Evolutionary conservation across 2,888 invertebrate genomes (phyloP).

Genomic region (Polyommatus iphigenia): DNA sequence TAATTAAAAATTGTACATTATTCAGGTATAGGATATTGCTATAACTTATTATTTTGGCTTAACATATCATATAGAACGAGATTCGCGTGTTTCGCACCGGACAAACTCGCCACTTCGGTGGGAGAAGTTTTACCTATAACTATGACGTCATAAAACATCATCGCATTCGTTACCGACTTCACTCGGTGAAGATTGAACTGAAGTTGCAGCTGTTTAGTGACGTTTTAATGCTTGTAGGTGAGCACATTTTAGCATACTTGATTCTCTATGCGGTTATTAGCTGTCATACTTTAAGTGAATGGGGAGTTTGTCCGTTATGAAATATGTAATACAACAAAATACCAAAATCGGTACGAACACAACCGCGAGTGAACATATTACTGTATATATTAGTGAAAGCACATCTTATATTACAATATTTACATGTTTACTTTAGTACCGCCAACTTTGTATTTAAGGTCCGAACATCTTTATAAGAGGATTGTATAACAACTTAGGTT

Average conservation of each 20-base stretch:
- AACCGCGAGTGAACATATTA: conserved; percentile 72
- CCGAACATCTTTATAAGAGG: neutral
- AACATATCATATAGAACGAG: conserved; percentile 41
- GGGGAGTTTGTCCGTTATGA: conserved; percentile 22
- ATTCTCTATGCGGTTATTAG: neutral
- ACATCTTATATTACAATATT: conserved; percentile 34
- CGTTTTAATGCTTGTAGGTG: neutral
- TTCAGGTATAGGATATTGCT: conserved; percentile 66
- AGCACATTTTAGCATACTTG: too few relatives aligned
- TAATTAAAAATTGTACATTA: conserved; percentile 59
- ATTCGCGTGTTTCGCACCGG: conserved; percentile 25
- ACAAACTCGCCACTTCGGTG: conserved; percentile 24
- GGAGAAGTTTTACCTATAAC: neutral
- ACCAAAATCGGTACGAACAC: conserved; percentile 50
- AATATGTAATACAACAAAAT: conserved; percentile 32
- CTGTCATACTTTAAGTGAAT: neutral
- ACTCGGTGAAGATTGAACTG: neutral
- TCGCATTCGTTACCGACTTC: neutral
- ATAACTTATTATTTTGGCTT: conserved; percentile 54
- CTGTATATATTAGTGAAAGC: conserved; percentile 40
- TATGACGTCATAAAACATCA: conserved; percentile 1
- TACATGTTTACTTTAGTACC: conserved; percentile 13
- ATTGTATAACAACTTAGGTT: neutral
- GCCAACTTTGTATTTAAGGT: neutral
- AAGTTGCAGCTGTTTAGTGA: neutral